Evolutionary conservation across 2,797 vertebrate species (phyloP).

Genomic region (Emys orbicularis): DNA sequence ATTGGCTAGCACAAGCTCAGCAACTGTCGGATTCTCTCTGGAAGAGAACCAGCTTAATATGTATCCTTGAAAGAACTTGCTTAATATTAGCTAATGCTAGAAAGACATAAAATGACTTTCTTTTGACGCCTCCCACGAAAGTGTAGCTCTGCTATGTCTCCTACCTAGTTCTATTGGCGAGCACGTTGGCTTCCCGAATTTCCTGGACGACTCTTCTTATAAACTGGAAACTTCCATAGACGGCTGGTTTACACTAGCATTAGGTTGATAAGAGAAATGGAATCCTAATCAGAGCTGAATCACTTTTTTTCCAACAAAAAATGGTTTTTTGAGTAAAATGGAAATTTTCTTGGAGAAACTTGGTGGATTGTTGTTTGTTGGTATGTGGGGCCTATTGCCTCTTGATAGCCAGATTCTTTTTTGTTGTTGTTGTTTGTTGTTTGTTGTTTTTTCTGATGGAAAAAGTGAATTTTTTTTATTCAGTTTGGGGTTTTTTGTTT

Average conservation of each 20-base stretch:
- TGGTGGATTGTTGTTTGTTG: not conserved
- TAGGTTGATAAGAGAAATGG: not conserved
- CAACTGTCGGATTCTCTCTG: accelerated
- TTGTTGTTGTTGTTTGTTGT: not conserved
- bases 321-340: not conserved
- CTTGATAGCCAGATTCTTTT: not conserved
- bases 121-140: not conserved
- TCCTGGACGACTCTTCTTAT: not conserved
- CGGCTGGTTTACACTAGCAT: not conserved
- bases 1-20: constrained; percentile 11
- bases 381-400: too few species aligned
- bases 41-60: not conserved
- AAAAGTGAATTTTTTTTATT: not conserved
- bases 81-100: not conserved
- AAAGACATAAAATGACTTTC: not conserved
- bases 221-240: not conserved
- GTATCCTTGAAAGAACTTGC: not conserved
- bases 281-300: not conserved
- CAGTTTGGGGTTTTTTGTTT: not conserved
- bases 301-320: not conserved
- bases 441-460: not conserved
- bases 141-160: not conserved
- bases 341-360: not conserved
- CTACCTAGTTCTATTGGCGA: not conserved
- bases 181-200: not conserved